Evolutionary conservation across 1,140 invertebrate genomes (phyloP).

Genomic region (Hestina assimilis): DNA sequence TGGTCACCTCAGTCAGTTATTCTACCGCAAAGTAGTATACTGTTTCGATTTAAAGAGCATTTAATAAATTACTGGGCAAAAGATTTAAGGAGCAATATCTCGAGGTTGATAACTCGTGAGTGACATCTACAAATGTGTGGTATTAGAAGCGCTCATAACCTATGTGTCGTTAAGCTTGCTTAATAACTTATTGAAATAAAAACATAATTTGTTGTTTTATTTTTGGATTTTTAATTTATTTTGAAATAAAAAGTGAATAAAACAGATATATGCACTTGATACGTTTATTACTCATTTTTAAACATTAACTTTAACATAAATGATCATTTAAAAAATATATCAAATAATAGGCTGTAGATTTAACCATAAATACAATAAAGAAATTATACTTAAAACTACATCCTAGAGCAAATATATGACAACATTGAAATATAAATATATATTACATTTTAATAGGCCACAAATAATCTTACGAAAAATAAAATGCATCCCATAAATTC

Average conservation of each 20-base stretch:
- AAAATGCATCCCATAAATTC: conserved; percentile 20
- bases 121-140: no score
- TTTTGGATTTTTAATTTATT: neutral
- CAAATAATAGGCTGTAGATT: neutral
- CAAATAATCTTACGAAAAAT: neutral
- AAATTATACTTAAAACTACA: neutral
- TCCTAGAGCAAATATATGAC: neutral
- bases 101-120: no score
- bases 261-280: neutral
- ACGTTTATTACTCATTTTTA: neutral
- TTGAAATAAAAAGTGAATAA: neutral
- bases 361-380: neutral
- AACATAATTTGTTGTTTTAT: neutral
- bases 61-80: no score
- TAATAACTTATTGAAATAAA: no score
- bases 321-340: conserved; percentile 1
- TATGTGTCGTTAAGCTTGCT: no score
- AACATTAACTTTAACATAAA: conserved; percentile 3
- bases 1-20: no score
- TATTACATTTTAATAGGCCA: neutral
- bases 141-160: no score
- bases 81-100: no score
- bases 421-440: conserved; percentile 1
- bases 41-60: no score
- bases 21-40: no score